phyloP scores from a whole-genome alignment of 2,888 invertebrate genomes.

The Trissolcus brochymenae region DNA sequence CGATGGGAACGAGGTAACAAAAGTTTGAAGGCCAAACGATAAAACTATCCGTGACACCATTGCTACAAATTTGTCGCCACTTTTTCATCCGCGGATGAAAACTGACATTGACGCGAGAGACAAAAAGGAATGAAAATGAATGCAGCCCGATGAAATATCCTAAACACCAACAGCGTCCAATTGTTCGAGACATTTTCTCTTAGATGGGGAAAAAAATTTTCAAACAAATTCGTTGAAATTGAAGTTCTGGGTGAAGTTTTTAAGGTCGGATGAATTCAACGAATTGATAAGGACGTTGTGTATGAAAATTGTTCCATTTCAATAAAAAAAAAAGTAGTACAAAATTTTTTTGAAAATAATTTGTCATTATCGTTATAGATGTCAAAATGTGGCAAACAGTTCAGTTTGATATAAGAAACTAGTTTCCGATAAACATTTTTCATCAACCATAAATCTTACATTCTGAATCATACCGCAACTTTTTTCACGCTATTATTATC shows the following conservation, averaged over 20 bases:
- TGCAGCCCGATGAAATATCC: neutral
- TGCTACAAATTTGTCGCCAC: constrained; percentile 49
- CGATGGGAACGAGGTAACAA: constrained; percentile 66
- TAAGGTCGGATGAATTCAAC: too few relatives aligned
- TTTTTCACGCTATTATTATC: neutral
- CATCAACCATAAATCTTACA: neutral
- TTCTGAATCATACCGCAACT: neutral
- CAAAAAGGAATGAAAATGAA: constrained; percentile 3
- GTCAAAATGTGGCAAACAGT: too few relatives aligned
- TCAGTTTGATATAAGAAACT: too few relatives aligned
- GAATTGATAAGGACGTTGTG: too few relatives aligned
- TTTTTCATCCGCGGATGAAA: constrained; percentile 27
- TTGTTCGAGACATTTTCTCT: constrained; percentile 20
- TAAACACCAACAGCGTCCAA: neutral
- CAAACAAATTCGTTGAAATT: too few relatives aligned
- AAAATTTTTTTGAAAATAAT: too few relatives aligned
- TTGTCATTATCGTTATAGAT: too few relatives aligned
- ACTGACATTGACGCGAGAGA: constrained; percentile 29
- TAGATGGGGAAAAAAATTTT: constrained; percentile 20
- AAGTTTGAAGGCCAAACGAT: constrained; percentile 68
- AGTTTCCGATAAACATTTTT: too few relatives aligned
- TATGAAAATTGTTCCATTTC: too few relatives aligned
- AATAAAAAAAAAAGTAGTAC: too few relatives aligned
- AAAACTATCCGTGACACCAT: constrained; percentile 61
- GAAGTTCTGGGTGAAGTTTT: too few relatives aligned